phyloP scores from a whole-genome alignment of 2,888 invertebrate genomes.

The Netelia fuscicornis region DNA sequence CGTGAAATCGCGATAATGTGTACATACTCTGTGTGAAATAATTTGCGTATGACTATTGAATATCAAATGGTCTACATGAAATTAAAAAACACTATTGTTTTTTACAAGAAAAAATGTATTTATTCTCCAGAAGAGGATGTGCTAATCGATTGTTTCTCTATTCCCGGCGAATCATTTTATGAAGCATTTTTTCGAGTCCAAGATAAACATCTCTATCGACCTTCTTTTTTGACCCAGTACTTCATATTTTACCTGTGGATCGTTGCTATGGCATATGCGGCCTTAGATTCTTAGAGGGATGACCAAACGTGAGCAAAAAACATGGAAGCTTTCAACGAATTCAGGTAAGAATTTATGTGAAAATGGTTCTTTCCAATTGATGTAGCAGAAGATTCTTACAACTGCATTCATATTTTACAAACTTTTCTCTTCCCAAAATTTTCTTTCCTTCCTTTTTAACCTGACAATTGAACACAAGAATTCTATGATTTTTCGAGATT shows the following conservation, averaged over 20 bases:
- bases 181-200: neutral
- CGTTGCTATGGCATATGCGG: no score
- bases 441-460: neutral
- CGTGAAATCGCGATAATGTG: slow-evolving; percentile 56
- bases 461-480: neutral
- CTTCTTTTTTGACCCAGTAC: no score
- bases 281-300: no score
- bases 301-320: no score
- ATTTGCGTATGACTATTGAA: slow-evolving; percentile 43
- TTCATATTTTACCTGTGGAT: no score
- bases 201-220: no score
- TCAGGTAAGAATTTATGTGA: neutral
- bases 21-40: slow-evolving; percentile 59
- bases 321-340: neutral
- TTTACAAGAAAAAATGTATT: neutral
- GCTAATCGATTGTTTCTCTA: neutral
- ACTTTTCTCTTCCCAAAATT: neutral
- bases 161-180: neutral
- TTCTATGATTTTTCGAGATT: neutral
- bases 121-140: neutral
- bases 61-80: slow-evolving; percentile 4
- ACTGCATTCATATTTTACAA: neutral
- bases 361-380: neutral
- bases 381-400: neutral
- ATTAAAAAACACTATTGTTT: slow-evolving; percentile 20